Evolutionary conservation across 2,113 vertebrate genomes (phyloP).

Genomic region (Pionites leucogaster): DNA sequence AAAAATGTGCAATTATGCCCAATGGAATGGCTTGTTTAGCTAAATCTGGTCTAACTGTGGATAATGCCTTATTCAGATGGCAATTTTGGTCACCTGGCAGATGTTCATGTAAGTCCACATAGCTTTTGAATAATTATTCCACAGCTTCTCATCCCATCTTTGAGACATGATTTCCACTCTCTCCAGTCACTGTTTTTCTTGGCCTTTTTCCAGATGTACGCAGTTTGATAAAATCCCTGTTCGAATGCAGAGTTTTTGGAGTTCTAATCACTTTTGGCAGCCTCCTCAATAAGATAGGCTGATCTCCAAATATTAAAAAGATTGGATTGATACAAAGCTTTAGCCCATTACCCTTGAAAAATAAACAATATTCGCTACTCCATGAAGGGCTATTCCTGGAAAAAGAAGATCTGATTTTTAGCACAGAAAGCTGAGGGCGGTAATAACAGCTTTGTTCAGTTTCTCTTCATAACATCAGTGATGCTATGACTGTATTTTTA

Average conservation of each 20-base stretch:
- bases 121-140: conserved; percentile 42
- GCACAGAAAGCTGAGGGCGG: background rate
- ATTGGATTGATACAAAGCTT: background rate
- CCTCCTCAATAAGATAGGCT: conserved; percentile 25
- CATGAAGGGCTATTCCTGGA: background rate
- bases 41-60: conserved; percentile 10
- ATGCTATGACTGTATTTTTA: background rate
- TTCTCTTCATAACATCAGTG: background rate
- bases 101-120: background rate
- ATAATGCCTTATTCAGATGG: conserved; percentile 58
- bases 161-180: conserved; percentile 28
- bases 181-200: conserved; percentile 12
- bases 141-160: conserved; percentile 14
- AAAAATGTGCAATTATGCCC: conserved; percentile 46
- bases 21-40: conserved; percentile 15
- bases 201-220: conserved; percentile 14
- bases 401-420: conserved; percentile 9
- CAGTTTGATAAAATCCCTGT: conserved; percentile 28
- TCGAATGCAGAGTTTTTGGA: conserved; percentile 28
- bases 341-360: conserved; percentile 23
- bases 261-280: conserved; percentile 8
- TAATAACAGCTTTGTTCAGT: background rate
- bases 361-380: background rate
- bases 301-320: conserved; percentile 40
- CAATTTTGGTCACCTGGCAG: conserved; percentile 31